Base-by-base conservation (phyloP, 2,797 vertebrate genomes). In the Psittacula derbiana region DNA sequence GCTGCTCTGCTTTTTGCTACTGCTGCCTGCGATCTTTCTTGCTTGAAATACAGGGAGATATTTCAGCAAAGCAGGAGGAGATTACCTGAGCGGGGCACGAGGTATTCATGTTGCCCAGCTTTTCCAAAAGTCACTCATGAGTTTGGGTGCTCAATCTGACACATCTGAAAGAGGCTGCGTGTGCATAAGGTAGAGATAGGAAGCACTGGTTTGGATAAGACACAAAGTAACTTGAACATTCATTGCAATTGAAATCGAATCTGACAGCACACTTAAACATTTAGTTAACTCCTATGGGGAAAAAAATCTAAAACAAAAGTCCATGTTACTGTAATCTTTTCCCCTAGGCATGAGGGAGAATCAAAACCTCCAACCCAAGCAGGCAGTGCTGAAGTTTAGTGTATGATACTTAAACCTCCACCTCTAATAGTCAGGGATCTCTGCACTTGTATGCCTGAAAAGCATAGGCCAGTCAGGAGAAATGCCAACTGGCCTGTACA, bases 251-350 rank as follows among this genome's bases (percentile, higher is more conserved):
- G 50, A 73, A 91, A 90, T 60, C 1, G 73, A 87, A 82, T 23
- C 79, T 89, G 75, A 82, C 81, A 81, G 46, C 25, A 7, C 47
- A 38, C 53, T 95, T 89, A 91, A 91, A 70, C 33, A 23, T 52
- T 18, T 38, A 52, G 24, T 41, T 87, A 82, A 87, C 93, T 91
- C 64, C 47, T 44, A 61, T 31, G 20, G 3, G 2, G 2, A 9
- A 49, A 40, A 43, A 31, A 44, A 69, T 47, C 11, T 24, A 44
- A 74, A 84, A 5, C 4, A 3, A 13, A 92, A 85, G 24, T 38
- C 19, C 38, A 23, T 8, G 0, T 36, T 60, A 33, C 16, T n/a
- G 16, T 50, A 18, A 70, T 55, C 8, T 62, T 70, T 69, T 70
- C 47, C 52, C 20, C 18, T 58, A 36, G 30, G 33, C 67, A n/a